Evolutionary conservation across 2,797 vertebrate species (phyloP).

Genomic region (Amniataba percoides): DNA sequence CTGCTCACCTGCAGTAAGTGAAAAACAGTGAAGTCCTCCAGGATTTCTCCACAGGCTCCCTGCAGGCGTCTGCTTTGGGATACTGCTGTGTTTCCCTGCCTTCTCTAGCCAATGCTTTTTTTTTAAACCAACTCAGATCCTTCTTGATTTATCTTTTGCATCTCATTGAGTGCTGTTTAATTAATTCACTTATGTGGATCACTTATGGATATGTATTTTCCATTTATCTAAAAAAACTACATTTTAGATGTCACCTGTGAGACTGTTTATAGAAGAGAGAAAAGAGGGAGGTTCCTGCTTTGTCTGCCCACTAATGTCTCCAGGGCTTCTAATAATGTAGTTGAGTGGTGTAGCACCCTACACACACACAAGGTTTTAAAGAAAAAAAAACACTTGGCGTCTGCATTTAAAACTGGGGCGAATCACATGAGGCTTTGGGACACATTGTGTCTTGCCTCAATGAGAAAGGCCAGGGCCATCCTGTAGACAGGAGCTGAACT

Average conservation of each 20-base stretch:
- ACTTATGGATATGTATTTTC: neutral
- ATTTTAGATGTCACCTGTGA: constrained; percentile 8
- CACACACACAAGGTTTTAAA: constrained; percentile 60
- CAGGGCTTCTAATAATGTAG: constrained; percentile 50
- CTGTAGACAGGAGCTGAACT: constrained; percentile 78
- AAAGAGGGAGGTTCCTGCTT: constrained; percentile 39
- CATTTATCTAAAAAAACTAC: constrained; percentile 16
- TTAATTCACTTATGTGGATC: neutral
- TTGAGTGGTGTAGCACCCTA: constrained; percentile 64
- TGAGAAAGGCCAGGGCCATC: constrained; percentile 69
- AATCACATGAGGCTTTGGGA: constrained; percentile 66
- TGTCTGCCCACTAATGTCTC: constrained; percentile 47
- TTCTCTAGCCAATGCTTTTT: neutral
- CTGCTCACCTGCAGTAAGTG: constrained; percentile 1
- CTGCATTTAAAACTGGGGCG: constrained; percentile 71
- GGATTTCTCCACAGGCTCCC: constrained; percentile 10
- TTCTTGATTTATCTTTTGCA: constrained; percentile 8
- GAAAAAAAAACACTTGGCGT: constrained; percentile 73
- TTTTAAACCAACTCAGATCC: neutral
- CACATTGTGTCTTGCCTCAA: constrained; percentile 76
- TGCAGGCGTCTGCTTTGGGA: constrained; percentile 7
- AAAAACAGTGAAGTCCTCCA: constrained; percentile 1
- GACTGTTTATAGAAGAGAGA: constrained; percentile 48
- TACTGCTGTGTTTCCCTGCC: constrained; percentile 2
- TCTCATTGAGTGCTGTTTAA: neutral